These are phyloP conservation scores for Catagonus wagneri DNA, from an alignment of 2,113 vertebrate genomes.

Conservation along the genomic window DNA sequence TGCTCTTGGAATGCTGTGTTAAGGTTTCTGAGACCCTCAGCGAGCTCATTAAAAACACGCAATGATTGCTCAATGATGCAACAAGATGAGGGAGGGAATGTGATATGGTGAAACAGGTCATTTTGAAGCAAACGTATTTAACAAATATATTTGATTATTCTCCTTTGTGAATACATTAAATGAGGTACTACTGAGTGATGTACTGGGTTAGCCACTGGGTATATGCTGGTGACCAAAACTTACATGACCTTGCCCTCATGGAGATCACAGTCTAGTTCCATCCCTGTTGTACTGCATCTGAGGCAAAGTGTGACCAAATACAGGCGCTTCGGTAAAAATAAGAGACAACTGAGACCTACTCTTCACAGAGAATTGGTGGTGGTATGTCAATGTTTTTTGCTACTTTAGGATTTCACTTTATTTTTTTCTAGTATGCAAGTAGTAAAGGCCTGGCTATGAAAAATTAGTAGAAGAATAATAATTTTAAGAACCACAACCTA, in stretches of 20 bases:
- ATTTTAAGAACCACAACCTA: not conserved
- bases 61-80: not conserved
- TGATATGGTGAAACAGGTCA: not conserved
- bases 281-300: not conserved
- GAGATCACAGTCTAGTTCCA: not conserved
- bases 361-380: not conserved
- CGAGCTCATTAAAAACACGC: not conserved
- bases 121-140: not conserved
- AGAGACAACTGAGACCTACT: not conserved
- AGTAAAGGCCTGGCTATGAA: not conserved
- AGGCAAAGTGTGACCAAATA: not conserved
- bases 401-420: not conserved
- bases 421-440: not conserved
- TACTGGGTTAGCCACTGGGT: not conserved
- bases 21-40: not conserved
- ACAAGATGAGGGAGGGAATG: not conserved
- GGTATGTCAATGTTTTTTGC: not conserved
- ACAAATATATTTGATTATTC: not conserved
- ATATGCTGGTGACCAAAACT: not conserved
- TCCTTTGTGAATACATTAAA: not conserved
- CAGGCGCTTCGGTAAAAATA: not conserved
- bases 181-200: not conserved
- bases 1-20: not conserved
- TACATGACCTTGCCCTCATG: not conserved
- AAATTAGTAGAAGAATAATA: not conserved